These are phyloP conservation scores for Yponomeuta sedellus DNA, from an alignment of 2,888 invertebrate genomes.

Conservation along the genomic window DNA sequence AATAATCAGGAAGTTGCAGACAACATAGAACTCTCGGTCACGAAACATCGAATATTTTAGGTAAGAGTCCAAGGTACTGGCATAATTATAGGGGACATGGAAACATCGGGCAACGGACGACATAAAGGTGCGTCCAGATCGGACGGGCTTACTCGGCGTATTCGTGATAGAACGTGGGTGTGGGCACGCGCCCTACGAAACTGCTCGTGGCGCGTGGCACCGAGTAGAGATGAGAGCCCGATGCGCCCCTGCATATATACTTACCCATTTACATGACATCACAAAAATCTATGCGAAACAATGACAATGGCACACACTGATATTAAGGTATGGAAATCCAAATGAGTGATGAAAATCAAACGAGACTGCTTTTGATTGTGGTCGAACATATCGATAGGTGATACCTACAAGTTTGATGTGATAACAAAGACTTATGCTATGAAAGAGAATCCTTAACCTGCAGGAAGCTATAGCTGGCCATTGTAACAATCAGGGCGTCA, in stretches of 20 bases:
- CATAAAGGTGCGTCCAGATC: slow-evolving; percentile 5
- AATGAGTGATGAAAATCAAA: too few species aligned
- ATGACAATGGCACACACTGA: too few species aligned
- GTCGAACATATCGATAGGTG: too few species aligned
- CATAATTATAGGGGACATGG: not conserved
- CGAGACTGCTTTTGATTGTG: too few species aligned
- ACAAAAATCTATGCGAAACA: not conserved
- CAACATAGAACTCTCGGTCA: not conserved
- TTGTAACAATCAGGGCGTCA: too few species aligned
- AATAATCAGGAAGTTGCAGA: not conserved
- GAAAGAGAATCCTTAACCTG: too few species aligned
- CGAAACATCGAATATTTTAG: not conserved
- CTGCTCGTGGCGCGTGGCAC: slow-evolving; percentile 59
- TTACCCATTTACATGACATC: slow-evolving; percentile 1
- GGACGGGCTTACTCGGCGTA: slow-evolving; percentile 56
- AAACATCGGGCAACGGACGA: not conserved
- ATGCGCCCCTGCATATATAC: slow-evolving; percentile 57
- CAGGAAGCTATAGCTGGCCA: too few species aligned
- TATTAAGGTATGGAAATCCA: too few species aligned
- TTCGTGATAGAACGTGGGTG: slow-evolving; percentile 71
- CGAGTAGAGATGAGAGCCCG: slow-evolving; percentile 62
- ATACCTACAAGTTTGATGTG: too few species aligned
- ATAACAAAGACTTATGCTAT: too few species aligned
- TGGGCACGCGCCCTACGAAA: slow-evolving; percentile 67
- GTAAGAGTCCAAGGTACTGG: not conserved